phyloP scores from a whole-genome alignment of 2,888 invertebrate species.

The Plebejus anna region DNA sequence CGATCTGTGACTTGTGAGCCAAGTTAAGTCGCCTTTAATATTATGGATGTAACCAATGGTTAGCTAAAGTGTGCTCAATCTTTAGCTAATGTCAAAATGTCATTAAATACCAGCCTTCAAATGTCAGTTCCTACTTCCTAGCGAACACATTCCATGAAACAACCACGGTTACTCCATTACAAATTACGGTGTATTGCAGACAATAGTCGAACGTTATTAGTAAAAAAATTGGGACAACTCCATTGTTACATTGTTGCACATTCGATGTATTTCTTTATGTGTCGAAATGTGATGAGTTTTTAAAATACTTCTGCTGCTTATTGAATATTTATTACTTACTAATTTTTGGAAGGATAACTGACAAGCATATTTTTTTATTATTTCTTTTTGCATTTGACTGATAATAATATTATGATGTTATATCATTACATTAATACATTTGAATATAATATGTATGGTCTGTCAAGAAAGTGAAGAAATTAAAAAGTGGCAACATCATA shows the following conservation, averaged over 20 bases:
- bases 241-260: constrained; percentile 23
- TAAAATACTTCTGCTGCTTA: background rate
- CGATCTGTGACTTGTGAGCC: background rate
- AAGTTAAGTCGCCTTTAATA: background rate
- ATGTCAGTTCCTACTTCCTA: background rate
- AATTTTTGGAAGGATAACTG: background rate
- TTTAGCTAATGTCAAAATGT: background rate
- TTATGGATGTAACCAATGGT: background rate
- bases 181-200: constrained; percentile 7
- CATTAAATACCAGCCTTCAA: background rate
- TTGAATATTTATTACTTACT: background rate
- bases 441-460: too few species aligned
- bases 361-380: background rate
- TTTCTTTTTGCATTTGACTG: background rate
- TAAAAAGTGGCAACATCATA: too few species aligned
- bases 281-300: constrained; percentile 12
- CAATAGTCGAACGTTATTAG: constrained; percentile 22
- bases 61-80: background rate
- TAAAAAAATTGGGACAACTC: constrained; percentile 26
- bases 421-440: background rate
- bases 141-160: constrained; percentile 15
- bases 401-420: background rate
- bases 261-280: constrained; percentile 15
- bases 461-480: too few species aligned
- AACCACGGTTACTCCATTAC: background rate